Evolutionary conservation across 2,797 vertebrate species (phyloP), one percentile per base, ranked within the genome.

Genomic region (Acanthis flammea): DNA sequence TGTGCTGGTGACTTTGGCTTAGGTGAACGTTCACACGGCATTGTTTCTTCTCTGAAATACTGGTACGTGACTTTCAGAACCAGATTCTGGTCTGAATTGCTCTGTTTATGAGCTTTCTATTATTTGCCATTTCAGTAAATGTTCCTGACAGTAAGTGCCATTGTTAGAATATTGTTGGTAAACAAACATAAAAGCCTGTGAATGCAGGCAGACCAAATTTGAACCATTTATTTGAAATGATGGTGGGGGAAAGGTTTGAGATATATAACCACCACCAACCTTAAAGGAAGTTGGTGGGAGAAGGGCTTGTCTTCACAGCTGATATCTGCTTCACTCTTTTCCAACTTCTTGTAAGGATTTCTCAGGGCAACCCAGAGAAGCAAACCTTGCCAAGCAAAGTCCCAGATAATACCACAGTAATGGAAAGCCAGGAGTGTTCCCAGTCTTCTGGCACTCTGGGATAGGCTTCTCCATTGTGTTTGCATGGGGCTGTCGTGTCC

Each of bases 41-140:
- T 97, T 96, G 94, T 96, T 97, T 88, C 90, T 94, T 79, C 77
- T 76, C 88, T 95, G 85, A 84, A 95, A 92, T 73, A 74, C 71
- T 63, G 31, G 80, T 95, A 95, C 90, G 88, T 97, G 96, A 97
- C 96, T 95, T 95, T 96, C 88, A 94, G 86, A 96, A 92, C 74
- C 83, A 92, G 88, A 76, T 76, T 94, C 94, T 86, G 67, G 55
- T 70, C 92, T 92, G 79, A 95, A 78, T 66, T 90, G 90, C 94
- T 33, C 12, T 88, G 79, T 81, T 95, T 84, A 50, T 78, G 80
- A 86, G 83, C 39, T 78, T 84, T 84, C 88, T 91, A 83, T 94
- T 95, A 94, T 95, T 94, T 93, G 19, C 61, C 30, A 33, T 79
- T 90, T 94, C 3, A 8, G 45, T 93, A 79, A 94, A 71, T 50